A percentile compares a stretch with the other conserved stretches of the same genome.
Conservation (phyloP, 2,888 invertebrate genomes). For the Stenodema calcarata region DNA sequence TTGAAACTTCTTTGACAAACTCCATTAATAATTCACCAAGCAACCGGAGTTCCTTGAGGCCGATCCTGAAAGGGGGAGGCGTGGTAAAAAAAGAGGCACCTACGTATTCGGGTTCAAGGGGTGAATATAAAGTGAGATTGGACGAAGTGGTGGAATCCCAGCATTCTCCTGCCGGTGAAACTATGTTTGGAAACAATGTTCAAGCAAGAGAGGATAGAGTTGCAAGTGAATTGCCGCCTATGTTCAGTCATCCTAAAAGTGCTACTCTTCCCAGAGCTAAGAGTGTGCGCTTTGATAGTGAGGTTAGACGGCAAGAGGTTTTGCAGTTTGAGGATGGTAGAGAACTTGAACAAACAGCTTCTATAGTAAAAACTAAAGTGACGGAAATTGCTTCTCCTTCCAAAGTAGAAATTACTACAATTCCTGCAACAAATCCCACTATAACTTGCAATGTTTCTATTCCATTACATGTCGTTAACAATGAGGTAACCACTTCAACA, state of each 20-base stretch:
- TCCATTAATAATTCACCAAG: background rate
- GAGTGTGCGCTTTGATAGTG: slow-evolving; percentile 31
- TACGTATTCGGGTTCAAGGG: slow-evolving; percentile 14
- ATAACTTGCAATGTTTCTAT: slow-evolving; percentile 53
- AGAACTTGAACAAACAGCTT: slow-evolving; percentile 16
- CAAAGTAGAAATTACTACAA: slow-evolving; percentile 52
- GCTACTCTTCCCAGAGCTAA: slow-evolving; percentile 46
- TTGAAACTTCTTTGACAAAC: background rate
- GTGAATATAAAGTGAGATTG: slow-evolving; percentile 24
- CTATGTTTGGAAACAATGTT: background rate
- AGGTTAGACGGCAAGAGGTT: background rate
- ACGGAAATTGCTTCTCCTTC: slow-evolving; percentile 50
- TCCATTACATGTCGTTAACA: slow-evolving; percentile 48
- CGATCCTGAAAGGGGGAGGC: slow-evolving; percentile 9
- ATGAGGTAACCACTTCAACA: slow-evolving; percentile 8
- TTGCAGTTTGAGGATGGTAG: background rate
- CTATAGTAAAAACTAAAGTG: slow-evolving; percentile 49
- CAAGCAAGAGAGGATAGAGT: background rate
- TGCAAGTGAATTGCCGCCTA: background rate
- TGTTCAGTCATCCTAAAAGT: slow-evolving; percentile 11
- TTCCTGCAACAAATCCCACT: slow-evolving; percentile 44
- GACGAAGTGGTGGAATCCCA: background rate
- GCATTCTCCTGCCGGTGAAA: background rate
- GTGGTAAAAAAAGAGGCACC: background rate
- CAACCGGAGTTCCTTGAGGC: background rate